These are phyloP conservation scores for Agrotis exclamationis DNA, from an alignment of 2,888 invertebrate species.

Conservation along the genomic window DNA sequence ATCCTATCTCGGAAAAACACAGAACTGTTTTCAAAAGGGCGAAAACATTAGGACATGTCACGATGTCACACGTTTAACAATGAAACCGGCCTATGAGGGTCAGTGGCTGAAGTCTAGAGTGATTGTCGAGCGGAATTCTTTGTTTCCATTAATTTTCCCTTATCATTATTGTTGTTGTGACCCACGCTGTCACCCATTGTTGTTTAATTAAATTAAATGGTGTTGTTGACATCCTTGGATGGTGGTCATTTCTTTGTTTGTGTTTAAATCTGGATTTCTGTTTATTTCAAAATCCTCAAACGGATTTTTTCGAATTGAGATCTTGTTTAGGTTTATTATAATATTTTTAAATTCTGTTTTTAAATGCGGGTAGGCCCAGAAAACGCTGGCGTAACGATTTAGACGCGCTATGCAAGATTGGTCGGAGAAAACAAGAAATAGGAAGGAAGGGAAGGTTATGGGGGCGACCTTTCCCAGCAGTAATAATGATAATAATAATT, in stretches of 20 bases:
- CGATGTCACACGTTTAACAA: slow-evolving; percentile 48
- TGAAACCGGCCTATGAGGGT: slow-evolving; percentile 50
- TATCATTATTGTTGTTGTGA: slow-evolving; percentile 62
- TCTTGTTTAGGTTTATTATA: too few species aligned
- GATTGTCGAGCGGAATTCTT: slow-evolving; percentile 58
- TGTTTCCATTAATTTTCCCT: slow-evolving; percentile 66
- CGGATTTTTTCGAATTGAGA: not conserved
- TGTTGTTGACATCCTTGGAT: slow-evolving; percentile 37
- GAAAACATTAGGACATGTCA: slow-evolving; percentile 20
- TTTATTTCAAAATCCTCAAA: not conserved
- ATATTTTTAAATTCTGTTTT: too few species aligned
- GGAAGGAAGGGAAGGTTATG: too few species aligned
- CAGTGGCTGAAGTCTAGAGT: slow-evolving; percentile 14
- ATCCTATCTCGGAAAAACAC: not conserved
- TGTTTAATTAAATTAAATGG: slow-evolving; percentile 59
- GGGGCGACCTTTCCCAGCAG: too few species aligned
- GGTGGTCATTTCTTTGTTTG: slow-evolving; percentile 7
- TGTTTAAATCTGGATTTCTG: not conserved
- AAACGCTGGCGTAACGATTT: too few species aligned
- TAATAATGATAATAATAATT: too few species aligned
- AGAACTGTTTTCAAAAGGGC: not conserved
- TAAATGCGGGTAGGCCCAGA: too few species aligned
- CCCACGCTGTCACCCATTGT: slow-evolving; percentile 60
- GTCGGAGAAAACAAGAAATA: too few species aligned
- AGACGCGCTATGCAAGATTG: too few species aligned